Conservation (phyloP, 2,113 vertebrate genomes). For the Alethe castanea region DNA sequence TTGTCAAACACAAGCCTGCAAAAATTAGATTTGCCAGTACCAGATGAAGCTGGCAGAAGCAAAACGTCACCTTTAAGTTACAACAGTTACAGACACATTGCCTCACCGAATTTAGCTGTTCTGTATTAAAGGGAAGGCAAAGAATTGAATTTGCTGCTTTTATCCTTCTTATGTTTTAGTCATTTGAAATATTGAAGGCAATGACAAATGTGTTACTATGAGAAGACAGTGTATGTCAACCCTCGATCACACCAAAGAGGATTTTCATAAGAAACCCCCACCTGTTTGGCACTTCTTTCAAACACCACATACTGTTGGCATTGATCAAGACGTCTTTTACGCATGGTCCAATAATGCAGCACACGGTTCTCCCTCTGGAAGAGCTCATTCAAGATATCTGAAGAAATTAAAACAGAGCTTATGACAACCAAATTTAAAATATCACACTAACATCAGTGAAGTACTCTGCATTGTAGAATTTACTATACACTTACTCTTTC, state of each 20-base stretch:
- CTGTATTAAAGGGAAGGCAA: background rate
- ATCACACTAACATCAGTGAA: background rate
- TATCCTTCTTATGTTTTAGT: background rate
- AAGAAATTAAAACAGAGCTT: background rate
- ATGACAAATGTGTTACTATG: background rate
- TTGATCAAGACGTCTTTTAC: slow-evolving; percentile 94
- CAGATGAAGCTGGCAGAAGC: background rate
- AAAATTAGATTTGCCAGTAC: background rate
- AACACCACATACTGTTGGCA: slow-evolving; percentile 99
- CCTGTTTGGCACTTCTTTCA: slow-evolving; percentile 98
- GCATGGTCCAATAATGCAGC: slow-evolving; percentile 97
- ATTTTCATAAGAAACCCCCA: slow-evolving; percentile 52
- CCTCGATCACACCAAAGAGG: background rate
- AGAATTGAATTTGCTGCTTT: background rate
- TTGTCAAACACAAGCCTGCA: background rate
- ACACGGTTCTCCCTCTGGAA: slow-evolving; percentile 97
- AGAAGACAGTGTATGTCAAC: background rate
- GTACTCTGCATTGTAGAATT: background rate
- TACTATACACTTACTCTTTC: background rate
- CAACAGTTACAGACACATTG: background rate
- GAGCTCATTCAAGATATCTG: slow-evolving; percentile 96
- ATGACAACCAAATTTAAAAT: background rate
- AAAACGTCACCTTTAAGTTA: background rate
- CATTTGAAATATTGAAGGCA: background rate
- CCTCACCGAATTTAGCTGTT: background rate